These are phyloP conservation scores for Morinoia aosen DNA, from an alignment of 2,888 invertebrate species.

Conservation along the genomic window DNA sequence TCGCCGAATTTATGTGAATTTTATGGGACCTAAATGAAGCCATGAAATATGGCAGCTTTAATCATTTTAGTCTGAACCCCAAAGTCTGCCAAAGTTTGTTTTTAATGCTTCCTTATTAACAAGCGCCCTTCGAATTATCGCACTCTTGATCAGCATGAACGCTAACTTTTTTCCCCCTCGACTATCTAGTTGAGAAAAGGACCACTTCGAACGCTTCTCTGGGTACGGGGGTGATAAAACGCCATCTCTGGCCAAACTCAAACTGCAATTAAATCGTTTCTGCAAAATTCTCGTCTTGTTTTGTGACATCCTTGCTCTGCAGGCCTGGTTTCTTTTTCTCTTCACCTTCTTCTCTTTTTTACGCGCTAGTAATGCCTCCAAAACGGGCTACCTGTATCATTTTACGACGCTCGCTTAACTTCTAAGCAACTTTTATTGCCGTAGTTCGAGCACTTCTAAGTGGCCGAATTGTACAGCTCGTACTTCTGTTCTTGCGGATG, in stretches of 20 bases:
- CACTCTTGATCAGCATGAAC: not conserved
- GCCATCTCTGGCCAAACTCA: not conserved
- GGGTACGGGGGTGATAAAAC: conserved; percentile 12
- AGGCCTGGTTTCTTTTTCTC: not conserved
- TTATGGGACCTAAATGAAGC: not conserved
- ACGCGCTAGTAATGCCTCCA: not conserved
- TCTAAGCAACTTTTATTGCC: not conserved
- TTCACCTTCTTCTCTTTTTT: not conserved
- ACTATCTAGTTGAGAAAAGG: conserved; percentile 11
- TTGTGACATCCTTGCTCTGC: not conserved
- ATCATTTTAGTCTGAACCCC: not conserved
- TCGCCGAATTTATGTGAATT: not conserved
- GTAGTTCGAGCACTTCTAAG: not conserved
- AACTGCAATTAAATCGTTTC: conserved; percentile 42
- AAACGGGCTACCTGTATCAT: not conserved
- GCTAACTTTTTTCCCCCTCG: not conserved
- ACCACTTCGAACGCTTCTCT: not conserved
- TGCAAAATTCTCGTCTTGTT: conserved; percentile 20
- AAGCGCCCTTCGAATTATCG: conserved; percentile 25
- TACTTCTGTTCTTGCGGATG: not conserved
- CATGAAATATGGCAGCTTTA: not conserved
- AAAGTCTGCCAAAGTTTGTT: not conserved
- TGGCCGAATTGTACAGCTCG: not conserved
- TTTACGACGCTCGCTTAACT: not conserved
- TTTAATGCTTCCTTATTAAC: conserved; percentile 8